Evolutionary conservation across 2,113 vertebrate species (phyloP).

Genomic region (Pandion haliaetus): DNA sequence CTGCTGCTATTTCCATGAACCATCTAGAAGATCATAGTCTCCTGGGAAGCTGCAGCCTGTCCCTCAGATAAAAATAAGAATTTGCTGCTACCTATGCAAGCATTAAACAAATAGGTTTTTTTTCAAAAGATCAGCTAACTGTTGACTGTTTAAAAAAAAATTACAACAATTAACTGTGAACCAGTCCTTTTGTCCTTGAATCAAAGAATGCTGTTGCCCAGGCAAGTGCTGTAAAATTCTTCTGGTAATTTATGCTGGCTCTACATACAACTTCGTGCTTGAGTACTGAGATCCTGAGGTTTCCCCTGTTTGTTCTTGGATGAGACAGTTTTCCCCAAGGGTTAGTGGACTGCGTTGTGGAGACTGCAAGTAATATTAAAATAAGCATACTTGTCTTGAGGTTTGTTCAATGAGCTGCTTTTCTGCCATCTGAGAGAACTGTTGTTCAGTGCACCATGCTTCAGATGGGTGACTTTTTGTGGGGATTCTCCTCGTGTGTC

Average conservation of each 20-base stretch:
- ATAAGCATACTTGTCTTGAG: not conserved
- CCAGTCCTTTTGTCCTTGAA: not conserved
- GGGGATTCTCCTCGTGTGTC: not conserved
- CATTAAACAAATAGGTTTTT: not conserved
- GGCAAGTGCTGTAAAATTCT: constrained; percentile 18
- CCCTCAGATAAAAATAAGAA: not conserved
- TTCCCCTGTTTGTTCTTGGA: not conserved
- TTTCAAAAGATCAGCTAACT: not conserved
- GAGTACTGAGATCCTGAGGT: not conserved
- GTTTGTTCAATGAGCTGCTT: not conserved
- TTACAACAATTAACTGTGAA: not conserved
- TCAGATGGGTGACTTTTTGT: not conserved
- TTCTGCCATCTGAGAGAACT: not conserved
- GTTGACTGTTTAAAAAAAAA: not conserved
- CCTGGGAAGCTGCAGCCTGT: not conserved
- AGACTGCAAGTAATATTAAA: not conserved
- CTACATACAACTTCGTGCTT: not conserved
- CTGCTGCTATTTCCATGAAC: not conserved
- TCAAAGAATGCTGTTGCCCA: not conserved
- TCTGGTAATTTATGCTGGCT: constrained; percentile 9
- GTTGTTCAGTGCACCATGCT: not conserved
- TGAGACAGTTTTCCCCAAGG: not conserved
- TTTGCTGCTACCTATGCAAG: not conserved
- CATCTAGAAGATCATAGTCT: not conserved
- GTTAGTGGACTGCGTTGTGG: not conserved